Percentiles rank a stretch among this genome's conserved stretches.
phyloP scores from a whole-genome alignment of 2,797 vertebrate genomes.

The Bufotes viridis region DNA sequence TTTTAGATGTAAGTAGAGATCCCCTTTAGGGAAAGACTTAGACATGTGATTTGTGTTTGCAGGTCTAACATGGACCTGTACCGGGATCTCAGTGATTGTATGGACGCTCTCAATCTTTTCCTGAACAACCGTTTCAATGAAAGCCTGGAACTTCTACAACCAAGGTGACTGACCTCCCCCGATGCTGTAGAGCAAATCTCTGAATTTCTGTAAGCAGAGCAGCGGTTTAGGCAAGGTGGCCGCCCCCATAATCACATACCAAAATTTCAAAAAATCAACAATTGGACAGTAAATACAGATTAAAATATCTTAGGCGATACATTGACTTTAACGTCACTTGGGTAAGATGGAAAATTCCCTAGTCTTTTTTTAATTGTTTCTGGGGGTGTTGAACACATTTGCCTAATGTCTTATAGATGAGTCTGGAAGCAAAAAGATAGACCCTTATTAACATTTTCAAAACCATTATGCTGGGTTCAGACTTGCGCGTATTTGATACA shows the following conservation, averaged over 20 bases:
- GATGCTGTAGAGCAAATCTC: no score
- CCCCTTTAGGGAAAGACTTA: neutral
- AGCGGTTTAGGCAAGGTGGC: neutral
- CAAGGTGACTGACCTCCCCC: slow-evolving; percentile 71
- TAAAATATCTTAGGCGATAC: no score
- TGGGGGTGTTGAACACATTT: neutral
- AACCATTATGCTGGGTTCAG: no score
- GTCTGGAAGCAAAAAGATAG: no score
- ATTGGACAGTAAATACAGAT: no score
- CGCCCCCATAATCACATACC: neutral
- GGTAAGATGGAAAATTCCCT: no score
- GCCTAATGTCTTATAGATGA: no score
- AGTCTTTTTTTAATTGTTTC: no score
- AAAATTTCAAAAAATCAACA: no score
- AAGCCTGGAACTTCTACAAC: slow-evolving; percentile 80
- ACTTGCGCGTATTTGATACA: no score
- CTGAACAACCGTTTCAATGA: slow-evolving; percentile 85
- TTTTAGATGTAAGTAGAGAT: neutral
- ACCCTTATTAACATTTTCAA: no score
- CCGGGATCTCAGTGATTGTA: slow-evolving; percentile 79
- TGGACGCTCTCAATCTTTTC: slow-evolving; percentile 84
- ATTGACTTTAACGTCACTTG: no score
- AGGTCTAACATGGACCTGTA: slow-evolving; percentile 71
- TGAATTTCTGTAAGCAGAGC: neutral
- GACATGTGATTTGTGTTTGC: neutral